Evolutionary conservation across 1,140 invertebrate genomes (phyloP), one percentile per base, ranked within the genome.

Genomic region (Hyles euphorbiae): DNA sequence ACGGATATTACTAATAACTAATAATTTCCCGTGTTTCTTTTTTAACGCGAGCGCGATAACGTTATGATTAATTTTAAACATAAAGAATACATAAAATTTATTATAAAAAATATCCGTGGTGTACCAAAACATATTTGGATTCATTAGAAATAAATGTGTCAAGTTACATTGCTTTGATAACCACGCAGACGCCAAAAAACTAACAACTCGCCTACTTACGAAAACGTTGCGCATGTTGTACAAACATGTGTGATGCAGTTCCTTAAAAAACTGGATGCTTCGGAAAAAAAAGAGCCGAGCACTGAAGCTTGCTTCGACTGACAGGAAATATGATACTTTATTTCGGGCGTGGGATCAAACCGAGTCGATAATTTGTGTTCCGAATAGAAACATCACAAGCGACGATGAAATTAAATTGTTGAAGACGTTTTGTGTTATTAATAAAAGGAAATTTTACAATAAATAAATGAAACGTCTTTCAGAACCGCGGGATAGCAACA

Each of bases 241-340:
- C 81, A 83, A 85, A 88, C 85, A 88, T 88, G 85, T 88, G 85
- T 74, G 72, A 59, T 76, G 70, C 71, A 82, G 78, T 80, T 82
- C 77, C 73, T 81, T 83, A 85, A 88, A 87, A 85, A 86, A 85
- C 74, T 49, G 53, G 61, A 68, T 61, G 72, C 61, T 60, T 70
- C 78, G 74, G 81, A 87, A 78, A 82, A 83, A 83, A 80, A 85
- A 79, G 77, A 81, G 78, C 84, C 75, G 52, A 85, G 81, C 69
- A 58, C 76, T 80, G 78, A 86, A 81, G 80, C 81, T 78, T 67
- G 76, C 64, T 56, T 68, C 76, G 72, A 54, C 76, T 81, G 78
- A 87, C 85, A 87, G 85, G 85, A 88, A 88, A 88, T 86, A 86
- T 88, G 83, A 88, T 88, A 88, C 85, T 88, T 88, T 87, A 86